Evolutionary conservation across 2,797 vertebrate species (phyloP), one percentile per base, ranked within the genome.

Genomic region (Clamator glandarius): DNA sequence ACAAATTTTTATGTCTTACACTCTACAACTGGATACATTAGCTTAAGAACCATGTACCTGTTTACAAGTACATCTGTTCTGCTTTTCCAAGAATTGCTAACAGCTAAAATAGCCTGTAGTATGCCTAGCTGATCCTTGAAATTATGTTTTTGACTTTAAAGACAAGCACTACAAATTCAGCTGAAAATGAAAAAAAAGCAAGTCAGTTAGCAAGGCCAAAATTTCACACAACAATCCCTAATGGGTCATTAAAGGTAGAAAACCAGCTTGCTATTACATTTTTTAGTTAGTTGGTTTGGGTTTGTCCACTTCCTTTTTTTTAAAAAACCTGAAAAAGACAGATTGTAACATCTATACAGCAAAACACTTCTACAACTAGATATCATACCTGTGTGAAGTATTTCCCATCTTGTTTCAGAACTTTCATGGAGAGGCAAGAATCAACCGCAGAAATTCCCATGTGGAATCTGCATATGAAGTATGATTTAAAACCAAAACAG

Each of bases 371-470:
- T 21, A 64, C 29, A 85, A 31, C 6, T 59, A 80, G 63, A 7
- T 61, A 51, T 5, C 97, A 96, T 95, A 99, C 99, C 99, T 99
- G 99, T 94, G 99, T 99, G 93, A 99, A 99, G 91, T 99, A 99
- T 89, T 99, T 99, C 74, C 99, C 99, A 95, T 98, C 98, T 61
- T 98, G 98, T 92, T 99, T 99, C 96, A 99, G 96, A 84, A 99
- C 99, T 97, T 98, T 99, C 96, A 99, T 98, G 20, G 99, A 99
- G 94, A 99, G 98, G 96, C 99, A 90, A 99, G 98, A 97, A 99
- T 99, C 96, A 99, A 98, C 84, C 98, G 98, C 59, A 99, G 98
- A 97, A 99, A 99, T 85, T 99, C 99, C 99, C 99, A 99, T 2
- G 98, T 99, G 12, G 99, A 99, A 97, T 99, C 99, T 99, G 93